Percentiles rank a stretch among this genome's conserved stretches.
Conservation (phyloP, 2,113 vertebrate genomes). For the Xiphophorus maculatus region DNA sequence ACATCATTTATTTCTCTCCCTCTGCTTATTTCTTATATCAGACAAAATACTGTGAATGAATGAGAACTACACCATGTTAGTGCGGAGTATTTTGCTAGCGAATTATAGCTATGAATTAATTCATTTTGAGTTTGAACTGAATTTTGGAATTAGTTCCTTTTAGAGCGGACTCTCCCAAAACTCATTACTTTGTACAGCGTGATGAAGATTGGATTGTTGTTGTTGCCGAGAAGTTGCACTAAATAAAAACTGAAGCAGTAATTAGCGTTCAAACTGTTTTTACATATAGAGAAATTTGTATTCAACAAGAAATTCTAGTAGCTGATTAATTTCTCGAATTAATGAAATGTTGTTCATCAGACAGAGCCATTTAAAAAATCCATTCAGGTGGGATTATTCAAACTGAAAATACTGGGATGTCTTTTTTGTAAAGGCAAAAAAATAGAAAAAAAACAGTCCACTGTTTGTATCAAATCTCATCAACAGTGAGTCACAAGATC, state of each 20-base stretch:
- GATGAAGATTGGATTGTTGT: too few species aligned
- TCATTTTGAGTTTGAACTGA: not conserved
- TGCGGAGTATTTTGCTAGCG: not conserved
- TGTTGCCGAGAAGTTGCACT: too few species aligned
- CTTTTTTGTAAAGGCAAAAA: not conserved
- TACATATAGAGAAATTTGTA: too few species aligned
- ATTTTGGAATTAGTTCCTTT: not conserved
- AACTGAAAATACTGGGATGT: not conserved
- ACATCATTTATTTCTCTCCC: not conserved
- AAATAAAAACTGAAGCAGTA: not conserved
- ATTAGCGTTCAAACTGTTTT: not conserved
- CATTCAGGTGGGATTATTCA: not conserved
- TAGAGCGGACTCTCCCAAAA: not conserved
- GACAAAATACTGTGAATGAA: not conserved
- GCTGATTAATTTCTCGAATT: not conserved
- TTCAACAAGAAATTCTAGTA: not conserved
- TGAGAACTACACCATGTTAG: not conserved
- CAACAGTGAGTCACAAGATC: conserved; percentile 13
- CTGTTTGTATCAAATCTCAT: conserved; percentile 15
- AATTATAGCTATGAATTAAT: not conserved
- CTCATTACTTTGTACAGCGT: too few species aligned
- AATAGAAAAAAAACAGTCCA: not conserved
- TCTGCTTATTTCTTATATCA: not conserved
- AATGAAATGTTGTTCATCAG: not conserved
- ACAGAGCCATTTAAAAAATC: too few species aligned